These are phyloP conservation scores for Synchiropus splendidus DNA, from an alignment of 2,113 vertebrate genomes.

Conservation along the genomic window DNA sequence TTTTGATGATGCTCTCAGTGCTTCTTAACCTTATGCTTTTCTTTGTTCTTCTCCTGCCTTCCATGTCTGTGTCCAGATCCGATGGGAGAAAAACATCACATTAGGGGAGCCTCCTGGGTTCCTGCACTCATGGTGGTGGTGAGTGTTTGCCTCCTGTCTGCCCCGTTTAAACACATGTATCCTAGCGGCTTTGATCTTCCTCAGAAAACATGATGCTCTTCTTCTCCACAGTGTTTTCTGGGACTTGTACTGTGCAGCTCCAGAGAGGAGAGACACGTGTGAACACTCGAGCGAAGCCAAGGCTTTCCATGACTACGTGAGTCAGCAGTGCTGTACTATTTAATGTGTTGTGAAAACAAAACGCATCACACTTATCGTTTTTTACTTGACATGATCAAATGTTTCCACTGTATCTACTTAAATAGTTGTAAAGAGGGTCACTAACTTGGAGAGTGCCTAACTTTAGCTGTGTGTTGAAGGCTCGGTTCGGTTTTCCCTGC, in stretches of 20 bases:
- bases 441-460: not conserved
- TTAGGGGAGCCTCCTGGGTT: conserved; percentile 98
- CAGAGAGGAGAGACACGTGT: conserved; percentile 82
- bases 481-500: not conserved
- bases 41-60: conserved; percentile 4
- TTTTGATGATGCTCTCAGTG: too few relatives aligned
- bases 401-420: not conserved
- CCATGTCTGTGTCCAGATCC: conserved; percentile 73
- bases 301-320: conserved; percentile 85
- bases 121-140: conserved; percentile 99
- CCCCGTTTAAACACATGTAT: conserved; percentile 6
- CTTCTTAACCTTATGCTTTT: not conserved
- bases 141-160: conserved; percentile 49
- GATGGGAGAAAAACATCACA: conserved; percentile 99
- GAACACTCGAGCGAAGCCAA: conserved; percentile 86
- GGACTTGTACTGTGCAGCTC: conserved; percentile 89
- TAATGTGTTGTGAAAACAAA: not conserved
- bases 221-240: conserved; percentile 76
- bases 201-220: too few relatives aligned
- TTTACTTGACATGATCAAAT: too few relatives aligned
- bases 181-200: not conserved
- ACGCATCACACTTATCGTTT: not conserved
- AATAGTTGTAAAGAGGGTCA: too few relatives aligned
- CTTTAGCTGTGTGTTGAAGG: not conserved
- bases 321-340: conserved; percentile 29